phyloP scores from a whole-genome alignment of 2,113 vertebrate genomes.

The Labrus mixtus region DNA sequence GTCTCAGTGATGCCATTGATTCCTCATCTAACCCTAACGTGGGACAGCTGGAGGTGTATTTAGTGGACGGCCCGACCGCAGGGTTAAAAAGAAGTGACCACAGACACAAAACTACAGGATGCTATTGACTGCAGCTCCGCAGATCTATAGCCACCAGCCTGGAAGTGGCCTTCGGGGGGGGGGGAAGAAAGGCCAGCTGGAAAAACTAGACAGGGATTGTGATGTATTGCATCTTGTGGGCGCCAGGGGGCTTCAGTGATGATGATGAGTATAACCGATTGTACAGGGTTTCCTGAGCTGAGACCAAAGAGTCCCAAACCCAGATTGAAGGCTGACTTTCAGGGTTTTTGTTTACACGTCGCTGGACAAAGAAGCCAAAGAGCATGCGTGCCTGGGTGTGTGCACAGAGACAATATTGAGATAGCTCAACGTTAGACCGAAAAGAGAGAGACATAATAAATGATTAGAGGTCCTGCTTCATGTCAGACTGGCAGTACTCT shows the following conservation, averaged over 20 bases:
- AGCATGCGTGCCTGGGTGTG: background rate
- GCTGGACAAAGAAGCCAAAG: conserved; percentile 24
- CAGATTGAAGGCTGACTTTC: conserved; percentile 17
- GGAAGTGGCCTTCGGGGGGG: conserved; percentile 49
- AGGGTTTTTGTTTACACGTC: conserved; percentile 32
- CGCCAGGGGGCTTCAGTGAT: conserved; percentile 40
- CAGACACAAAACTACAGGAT: conserved; percentile 60
- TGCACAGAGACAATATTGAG: background rate
- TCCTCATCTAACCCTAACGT: background rate
- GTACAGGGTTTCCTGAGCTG: conserved; percentile 32
- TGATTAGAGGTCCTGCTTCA: background rate
- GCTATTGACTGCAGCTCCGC: conserved; percentile 49
- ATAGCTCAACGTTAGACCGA: conserved; percentile 8
- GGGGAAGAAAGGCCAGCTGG: conserved; percentile 54
- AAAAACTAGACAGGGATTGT: conserved; percentile 57
- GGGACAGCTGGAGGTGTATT: conserved; percentile 16
- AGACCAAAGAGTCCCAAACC: background rate
- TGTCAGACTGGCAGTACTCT: background rate
- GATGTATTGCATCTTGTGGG: conserved; percentile 44
- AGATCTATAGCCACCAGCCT: conserved; percentile 61
- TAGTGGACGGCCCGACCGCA: conserved; percentile 35
- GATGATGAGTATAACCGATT: conserved; percentile 57
- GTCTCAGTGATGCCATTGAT: conserved; percentile 42
- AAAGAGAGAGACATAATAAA: conserved; percentile 26
- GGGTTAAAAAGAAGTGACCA: conserved; percentile 56